Evolutionary conservation across 1,140 invertebrate species (phyloP).

Genomic region (Drosophila aff.): DNA sequence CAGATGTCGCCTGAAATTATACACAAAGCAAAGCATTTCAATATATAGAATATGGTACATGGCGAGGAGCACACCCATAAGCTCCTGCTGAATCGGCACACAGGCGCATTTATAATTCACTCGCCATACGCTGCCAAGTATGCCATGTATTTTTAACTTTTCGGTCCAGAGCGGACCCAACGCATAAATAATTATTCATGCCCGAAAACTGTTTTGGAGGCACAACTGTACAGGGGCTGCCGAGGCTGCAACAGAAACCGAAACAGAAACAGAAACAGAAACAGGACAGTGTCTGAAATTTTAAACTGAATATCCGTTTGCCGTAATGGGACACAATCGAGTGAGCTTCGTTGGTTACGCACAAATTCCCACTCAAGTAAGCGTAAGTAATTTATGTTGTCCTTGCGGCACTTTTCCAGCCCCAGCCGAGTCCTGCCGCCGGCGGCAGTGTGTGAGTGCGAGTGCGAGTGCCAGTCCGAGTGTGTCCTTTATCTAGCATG

Average conservation of each 20-base stretch:
- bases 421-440: not conserved
- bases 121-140: constrained; percentile 61
- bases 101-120: constrained; percentile 61
- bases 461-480: constrained; percentile 14
- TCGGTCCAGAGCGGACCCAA: constrained; percentile 35
- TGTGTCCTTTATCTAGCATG: constrained; percentile 77
- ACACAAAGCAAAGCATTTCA: constrained; percentile 21
- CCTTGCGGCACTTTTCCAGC: constrained; percentile 74
- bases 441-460: constrained; percentile 11
- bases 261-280: constrained; percentile 3
- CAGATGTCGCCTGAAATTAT: constrained; percentile 84
- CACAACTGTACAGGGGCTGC: constrained; percentile 28
- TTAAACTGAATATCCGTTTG: constrained; percentile 82
- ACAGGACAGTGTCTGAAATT: constrained; percentile 66
- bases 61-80: constrained; percentile 2
- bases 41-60: constrained; percentile 26
- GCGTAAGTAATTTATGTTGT: constrained; percentile 85
- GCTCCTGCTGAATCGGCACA: constrained; percentile 1
- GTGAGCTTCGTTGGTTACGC: constrained; percentile 83
- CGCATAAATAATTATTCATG: constrained; percentile 81
- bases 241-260: not conserved
- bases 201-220: constrained; percentile 54
- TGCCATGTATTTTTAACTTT: constrained; percentile 72
- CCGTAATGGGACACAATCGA: constrained; percentile 83
- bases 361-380: constrained; percentile 85